phyloP scores from a whole-genome alignment of 2,797 vertebrate species.

The Nannoperca australis region DNA sequence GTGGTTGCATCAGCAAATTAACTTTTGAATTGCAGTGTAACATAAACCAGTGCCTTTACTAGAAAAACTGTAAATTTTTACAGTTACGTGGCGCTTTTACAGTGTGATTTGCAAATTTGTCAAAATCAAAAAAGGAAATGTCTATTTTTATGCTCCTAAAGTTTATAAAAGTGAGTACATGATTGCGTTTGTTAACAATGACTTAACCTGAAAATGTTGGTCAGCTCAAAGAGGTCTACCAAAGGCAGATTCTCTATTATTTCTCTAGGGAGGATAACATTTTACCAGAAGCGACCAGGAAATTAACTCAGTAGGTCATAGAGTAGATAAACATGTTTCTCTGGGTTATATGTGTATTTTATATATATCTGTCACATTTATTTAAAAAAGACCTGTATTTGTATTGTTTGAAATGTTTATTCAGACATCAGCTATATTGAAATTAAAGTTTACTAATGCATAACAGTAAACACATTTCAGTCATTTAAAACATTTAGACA shows the following conservation, averaged over 20 bases:
- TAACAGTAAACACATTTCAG: neutral
- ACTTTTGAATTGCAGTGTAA: neutral
- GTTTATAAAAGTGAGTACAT: neutral
- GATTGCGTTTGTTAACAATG: neutral
- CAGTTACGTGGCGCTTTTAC: neutral
- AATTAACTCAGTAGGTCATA: slow-evolving; percentile 16
- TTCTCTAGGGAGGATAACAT: neutral
- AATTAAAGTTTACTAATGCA: neutral
- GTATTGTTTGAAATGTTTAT: slow-evolving; percentile 15
- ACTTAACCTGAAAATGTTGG: neutral
- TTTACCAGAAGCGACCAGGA: slow-evolving; percentile 6
- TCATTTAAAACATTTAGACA: neutral
- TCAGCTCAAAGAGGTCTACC: neutral
- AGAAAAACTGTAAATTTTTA: neutral
- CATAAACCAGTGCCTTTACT: neutral
- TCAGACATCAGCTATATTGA: neutral
- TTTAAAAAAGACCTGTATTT: neutral
- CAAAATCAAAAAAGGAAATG: neutral
- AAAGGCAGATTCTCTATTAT: neutral
- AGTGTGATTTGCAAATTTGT: neutral
- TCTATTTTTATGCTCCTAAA: neutral
- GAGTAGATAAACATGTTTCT: neutral
- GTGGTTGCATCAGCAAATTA: neutral
- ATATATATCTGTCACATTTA: neutral
- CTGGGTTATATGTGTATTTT: neutral